phyloP scores from a whole-genome alignment of 2,888 invertebrate genomes.

The Tillus elongatus region DNA sequence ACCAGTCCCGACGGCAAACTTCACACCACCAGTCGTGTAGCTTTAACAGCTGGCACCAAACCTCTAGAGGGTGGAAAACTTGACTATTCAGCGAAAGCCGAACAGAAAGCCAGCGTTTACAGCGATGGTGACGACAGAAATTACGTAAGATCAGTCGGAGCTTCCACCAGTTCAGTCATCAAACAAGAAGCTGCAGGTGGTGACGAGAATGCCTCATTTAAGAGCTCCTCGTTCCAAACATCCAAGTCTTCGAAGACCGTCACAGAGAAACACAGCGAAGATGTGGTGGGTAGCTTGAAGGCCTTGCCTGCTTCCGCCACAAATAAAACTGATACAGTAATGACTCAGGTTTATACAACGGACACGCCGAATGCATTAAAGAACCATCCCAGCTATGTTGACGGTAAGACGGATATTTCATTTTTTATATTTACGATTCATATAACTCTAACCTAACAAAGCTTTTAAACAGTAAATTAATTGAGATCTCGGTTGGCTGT shows the following conservation, averaged over 20 bases:
- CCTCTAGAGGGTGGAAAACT: conserved; percentile 57
- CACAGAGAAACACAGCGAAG: conserved; percentile 22
- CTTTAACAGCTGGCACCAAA: conserved; percentile 56
- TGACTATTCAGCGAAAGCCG: conserved; percentile 55
- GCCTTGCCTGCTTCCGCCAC: conserved; percentile 15
- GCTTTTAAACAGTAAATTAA: too few relatives aligned
- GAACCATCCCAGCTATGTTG: conserved; percentile 36
- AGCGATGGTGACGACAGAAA: conserved; percentile 49
- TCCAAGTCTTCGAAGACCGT: conserved; percentile 34
- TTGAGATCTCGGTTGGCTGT: too few relatives aligned
- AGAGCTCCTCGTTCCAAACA: conserved; percentile 31
- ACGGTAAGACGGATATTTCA: too few relatives aligned
- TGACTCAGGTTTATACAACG: conserved; percentile 24
- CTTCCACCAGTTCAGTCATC: conserved; percentile 43
- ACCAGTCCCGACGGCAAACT: conserved; percentile 57
- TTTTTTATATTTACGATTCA: too few relatives aligned
- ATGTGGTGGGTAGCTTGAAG: conserved; percentile 12
- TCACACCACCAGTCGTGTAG: conserved; percentile 50
- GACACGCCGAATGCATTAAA: conserved; percentile 33
- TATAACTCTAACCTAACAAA: too few relatives aligned
- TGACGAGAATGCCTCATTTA: conserved; percentile 44
- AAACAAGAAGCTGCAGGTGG: conserved; percentile 46
- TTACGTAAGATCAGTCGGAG: conserved; percentile 43
- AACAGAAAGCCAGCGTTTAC: conserved; percentile 48
- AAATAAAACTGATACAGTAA: background rate